Evolutionary conservation across 2,113 vertebrate species (phyloP).

Genomic region (Hippoglossus stenolepis): DNA sequence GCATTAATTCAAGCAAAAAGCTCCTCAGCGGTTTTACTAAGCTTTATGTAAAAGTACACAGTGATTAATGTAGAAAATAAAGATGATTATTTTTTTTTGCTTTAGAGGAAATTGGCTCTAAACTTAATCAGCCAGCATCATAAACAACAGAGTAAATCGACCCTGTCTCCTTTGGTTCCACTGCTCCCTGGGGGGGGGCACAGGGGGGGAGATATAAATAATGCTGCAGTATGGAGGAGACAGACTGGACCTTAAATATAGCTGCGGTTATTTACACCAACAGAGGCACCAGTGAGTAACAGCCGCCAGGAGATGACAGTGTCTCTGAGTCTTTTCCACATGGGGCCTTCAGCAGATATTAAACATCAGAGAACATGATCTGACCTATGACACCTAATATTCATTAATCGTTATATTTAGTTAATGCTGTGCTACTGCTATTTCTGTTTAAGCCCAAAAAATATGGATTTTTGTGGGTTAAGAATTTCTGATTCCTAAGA

Average conservation of each 20-base stretch:
- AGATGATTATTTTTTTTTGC: constrained; percentile 3
- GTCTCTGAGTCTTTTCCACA: constrained; percentile 8
- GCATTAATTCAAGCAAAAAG: constrained; percentile 3
- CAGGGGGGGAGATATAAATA: constrained; percentile 68
- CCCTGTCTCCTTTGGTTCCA: not conserved
- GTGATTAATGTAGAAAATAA: not conserved
- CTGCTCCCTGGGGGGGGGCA: constrained; percentile 2
- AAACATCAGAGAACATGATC: not conserved
- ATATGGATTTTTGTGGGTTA: too few species aligned
- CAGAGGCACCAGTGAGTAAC: constrained; percentile 53
- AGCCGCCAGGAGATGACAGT: constrained; percentile 44
- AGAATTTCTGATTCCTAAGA: too few species aligned
- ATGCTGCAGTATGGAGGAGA: constrained; percentile 55
- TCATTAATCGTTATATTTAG: not conserved
- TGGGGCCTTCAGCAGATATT: not conserved
- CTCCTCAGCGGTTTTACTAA: not conserved
- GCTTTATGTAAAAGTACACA: not conserved
- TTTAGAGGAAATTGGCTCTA: constrained; percentile 7
- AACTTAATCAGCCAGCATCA: constrained; percentile 20
- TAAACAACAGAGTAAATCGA: constrained; percentile 46
- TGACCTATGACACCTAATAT: not conserved
- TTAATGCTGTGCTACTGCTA: not conserved
- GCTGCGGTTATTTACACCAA: constrained; percentile 71
- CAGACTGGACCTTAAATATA: constrained; percentile 73
- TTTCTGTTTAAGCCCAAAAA: not conserved